Evolutionary conservation across 1,140 invertebrate species (phyloP).

Genomic region (Aculops lycopersici): DNA sequence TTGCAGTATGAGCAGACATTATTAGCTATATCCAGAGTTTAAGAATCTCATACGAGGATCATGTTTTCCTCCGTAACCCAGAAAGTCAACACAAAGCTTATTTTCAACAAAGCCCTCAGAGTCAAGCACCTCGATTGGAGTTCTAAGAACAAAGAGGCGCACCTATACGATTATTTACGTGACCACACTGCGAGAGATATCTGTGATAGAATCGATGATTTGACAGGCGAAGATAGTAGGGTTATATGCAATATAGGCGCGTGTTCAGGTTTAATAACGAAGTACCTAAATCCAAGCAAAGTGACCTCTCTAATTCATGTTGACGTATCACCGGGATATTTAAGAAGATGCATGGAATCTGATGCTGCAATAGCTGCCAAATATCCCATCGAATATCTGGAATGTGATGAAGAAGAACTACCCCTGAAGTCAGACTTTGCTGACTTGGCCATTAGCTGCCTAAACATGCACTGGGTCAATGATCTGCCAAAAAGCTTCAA

Average conservation of each 20-base stretch:
- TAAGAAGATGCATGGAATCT: too few species aligned
- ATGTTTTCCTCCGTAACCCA: too few species aligned
- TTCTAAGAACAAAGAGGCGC: not conserved
- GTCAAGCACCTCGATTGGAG: not conserved
- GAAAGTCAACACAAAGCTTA: too few species aligned
- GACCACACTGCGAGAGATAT: not conserved
- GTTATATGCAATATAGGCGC: not conserved
- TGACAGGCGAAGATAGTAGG: not conserved
- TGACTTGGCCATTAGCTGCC: constrained; percentile 36
- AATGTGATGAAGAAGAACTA: constrained; percentile 39
- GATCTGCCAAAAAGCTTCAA: constrained; percentile 56
- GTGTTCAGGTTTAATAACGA: not conserved
- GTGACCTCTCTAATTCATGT: not conserved
- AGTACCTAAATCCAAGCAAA: not conserved
- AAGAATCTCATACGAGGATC: too few species aligned
- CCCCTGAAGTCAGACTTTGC: constrained; percentile 44
- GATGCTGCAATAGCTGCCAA: not conserved
- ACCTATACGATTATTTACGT: not conserved
- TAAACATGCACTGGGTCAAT: constrained; percentile 83
- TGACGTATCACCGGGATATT: not conserved
- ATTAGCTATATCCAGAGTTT: too few species aligned
- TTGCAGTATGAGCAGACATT: too few species aligned
- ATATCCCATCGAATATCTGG: not conserved
- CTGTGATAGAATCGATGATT: not conserved
- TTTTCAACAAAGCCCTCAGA: not conserved